A percentile compares a stretch with the other conserved stretches of the same genome.
Conservation (phyloP, 2,113 vertebrate species). For the Riparia riparia region DNA sequence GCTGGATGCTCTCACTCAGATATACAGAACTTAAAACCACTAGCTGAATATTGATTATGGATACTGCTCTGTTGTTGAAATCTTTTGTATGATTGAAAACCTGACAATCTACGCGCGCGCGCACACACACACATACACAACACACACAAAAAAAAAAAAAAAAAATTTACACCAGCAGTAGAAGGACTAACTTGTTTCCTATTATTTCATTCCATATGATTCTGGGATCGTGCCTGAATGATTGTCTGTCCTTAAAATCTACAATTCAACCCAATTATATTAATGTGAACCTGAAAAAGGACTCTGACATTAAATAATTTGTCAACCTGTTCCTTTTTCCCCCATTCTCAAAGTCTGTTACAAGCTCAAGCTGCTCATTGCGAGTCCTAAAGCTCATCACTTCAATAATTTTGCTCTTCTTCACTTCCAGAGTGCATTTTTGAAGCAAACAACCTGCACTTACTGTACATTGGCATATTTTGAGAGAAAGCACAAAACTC, state of each 20-base stretch:
- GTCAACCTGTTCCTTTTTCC: not conserved
- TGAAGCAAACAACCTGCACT: not conserved
- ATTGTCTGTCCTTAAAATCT: not conserved
- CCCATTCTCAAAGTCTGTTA: not conserved
- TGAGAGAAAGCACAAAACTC: not conserved
- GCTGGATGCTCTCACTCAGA: not conserved
- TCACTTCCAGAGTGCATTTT: not conserved
- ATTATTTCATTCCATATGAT: not conserved
- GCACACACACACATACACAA: no score
- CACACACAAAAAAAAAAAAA: not conserved
- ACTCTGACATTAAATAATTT: not conserved
- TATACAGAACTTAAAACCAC: not conserved
- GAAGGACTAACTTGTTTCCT: not conserved
- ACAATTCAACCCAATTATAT: not conserved
- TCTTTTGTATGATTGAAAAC: not conserved
- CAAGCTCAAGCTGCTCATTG: not conserved
- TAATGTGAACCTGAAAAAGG: not conserved
- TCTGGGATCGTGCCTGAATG: not conserved
- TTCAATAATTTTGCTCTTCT: not conserved
- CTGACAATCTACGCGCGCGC: not conserved
- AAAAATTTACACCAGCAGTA: not conserved
- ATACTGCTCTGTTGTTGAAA: not conserved
- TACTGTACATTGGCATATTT: not conserved
- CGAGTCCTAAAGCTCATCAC: not conserved
- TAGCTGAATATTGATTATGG: not conserved